Evolutionary conservation across 2,888 invertebrate genomes (phyloP), one percentile per base, ranked within the genome.

Genomic region (Apamea sordens): DNA sequence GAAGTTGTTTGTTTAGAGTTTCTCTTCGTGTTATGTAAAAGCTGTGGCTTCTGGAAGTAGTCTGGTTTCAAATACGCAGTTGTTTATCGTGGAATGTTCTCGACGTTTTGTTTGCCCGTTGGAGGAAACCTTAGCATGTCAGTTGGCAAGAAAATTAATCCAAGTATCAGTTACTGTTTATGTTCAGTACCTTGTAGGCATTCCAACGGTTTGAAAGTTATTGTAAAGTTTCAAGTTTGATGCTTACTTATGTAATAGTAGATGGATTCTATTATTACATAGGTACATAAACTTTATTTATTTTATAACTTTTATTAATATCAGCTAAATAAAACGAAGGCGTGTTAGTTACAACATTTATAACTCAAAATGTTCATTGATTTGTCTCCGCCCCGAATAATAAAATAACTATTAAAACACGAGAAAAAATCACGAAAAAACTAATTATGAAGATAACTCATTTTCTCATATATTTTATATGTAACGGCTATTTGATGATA

Each of bases 1-100:
- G 65, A 77, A 79, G 76, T 82, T 82, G 87, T 86, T 84, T 84
- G 85, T 78, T 80, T 75, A 68, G 70, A 81, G 74, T 85, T 85
- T 76, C 61, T 69, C 74, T 8, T 36, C 3, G 72, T 61, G 61
- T 85, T 85, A 86, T 85, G 69, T 75, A 79, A 77, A 68, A 63
- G 77, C n/a, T 76, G 63, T 64, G 85, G 73, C 74, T 85, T 79
- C 65, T 53, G 63, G 67, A 61, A 77, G 76, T 83, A 72, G 69
- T 80, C 76, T 70, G 50, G 70, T 72, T 80, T 79, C 79, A 82
- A 56, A 71, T 76, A 75, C 65, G 13, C 32, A 28, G 56, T 77
- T 82, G 61, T 83, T 78, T 68, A 69, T 77, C 24, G 53, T 61
- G 7, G 41, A 68, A 77, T 81, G 56, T 84, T 85, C 70, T 76